Base-by-base conservation (phyloP, 2,113 vertebrate genomes). In the Mirounga angustirostris region DNA sequence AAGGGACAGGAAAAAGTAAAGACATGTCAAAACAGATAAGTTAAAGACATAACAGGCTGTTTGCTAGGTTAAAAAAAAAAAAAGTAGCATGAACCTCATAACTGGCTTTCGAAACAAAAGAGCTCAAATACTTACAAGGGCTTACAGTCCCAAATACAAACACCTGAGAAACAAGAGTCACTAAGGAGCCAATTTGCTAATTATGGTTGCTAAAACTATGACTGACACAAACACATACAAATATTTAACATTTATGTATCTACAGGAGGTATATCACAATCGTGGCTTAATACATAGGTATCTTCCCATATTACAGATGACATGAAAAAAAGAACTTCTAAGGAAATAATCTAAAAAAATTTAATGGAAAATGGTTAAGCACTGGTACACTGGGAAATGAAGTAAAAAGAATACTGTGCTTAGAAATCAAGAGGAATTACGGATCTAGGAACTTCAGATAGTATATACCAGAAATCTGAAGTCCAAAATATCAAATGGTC, bases 1-100 rank as follows among this genome's bases (percentile, higher is more conserved):
- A 95, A 96, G 58, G 30, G 26, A 78, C 24, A 95, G 59, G 65
- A 93, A 89, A 96, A 97, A 81, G 26, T 78, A 96, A 97, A 93
- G 14, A 86, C 30, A 89, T 28, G 21, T 46, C 40, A 69, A 91
- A 92, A 95, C 11, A 91, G 30, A 2, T 61, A 95, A 81, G 65
- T 92, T 86, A 96, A 79, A 95, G 36, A 88, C n/a, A 43, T 22
- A 94, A 81, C 1, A 80, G 58, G 78, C 46, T 79, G 71, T 76
- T 83, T 93, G 73, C 21, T 74, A 46, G 7, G 12, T 63, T 36
- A 94, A 83, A 74, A 61, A 94, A 83, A 61, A 74, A 46, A 78
- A 63, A 73, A 9, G 33, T 9, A 56, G 79, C 5, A 96, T 78
- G 11, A 94, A 92, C 21, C 59, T 89, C 73, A 18, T 67, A 93